Evolutionary conservation across 2,113 vertebrate genomes (phyloP), one percentile per base, ranked within the genome.

Genomic region (Poicephalus gulielmi): DNA sequence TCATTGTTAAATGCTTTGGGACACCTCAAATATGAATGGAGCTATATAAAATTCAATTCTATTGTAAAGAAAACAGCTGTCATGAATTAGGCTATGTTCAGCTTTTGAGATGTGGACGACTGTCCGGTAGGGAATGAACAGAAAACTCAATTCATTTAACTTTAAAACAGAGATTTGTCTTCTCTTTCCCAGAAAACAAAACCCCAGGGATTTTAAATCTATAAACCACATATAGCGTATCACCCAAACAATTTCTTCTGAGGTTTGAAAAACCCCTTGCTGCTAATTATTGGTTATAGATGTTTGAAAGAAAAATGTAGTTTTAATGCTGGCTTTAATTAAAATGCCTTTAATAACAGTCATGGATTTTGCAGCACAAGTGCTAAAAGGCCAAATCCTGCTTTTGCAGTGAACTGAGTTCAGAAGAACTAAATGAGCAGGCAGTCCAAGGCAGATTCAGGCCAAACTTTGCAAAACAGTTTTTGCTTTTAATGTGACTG

Each of bases 331-430:
- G 96, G 86, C 67, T 96, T 96, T 97, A 96, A 97, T 98, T 98
- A 98, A 98, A 98, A 98, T 97, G 77, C 94, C 85, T 97, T 92
- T 95, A 95, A 75, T 95, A 98, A 91, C 81, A 94, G 95, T 94
- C 67, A 94, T 95, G 68, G 47, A 50, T 96, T 97, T 96, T 96
- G 55, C 90, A 95, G 86, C 83, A 90, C 83, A 90, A 97, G 87
- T 91, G 84, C 57, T 87, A 95, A 93, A 90, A 90, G 63, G 73
- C 69, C 75, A 94, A 85, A 92, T 92, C 37, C 57, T 92, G 3
- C 69, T 90, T 95, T 93, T 94, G 69, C 80, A 89, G 57, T 19
- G 41, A 93, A 50, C 28, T 83, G 77, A 86, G 39, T 81, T 94
- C 90, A 93, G 95, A 85, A 82, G 67, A 84, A 63, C 28, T 83